Evolutionary conservation across 2,113 vertebrate species (phyloP).

Genomic region (Campylomormyrus numenius): DNA sequence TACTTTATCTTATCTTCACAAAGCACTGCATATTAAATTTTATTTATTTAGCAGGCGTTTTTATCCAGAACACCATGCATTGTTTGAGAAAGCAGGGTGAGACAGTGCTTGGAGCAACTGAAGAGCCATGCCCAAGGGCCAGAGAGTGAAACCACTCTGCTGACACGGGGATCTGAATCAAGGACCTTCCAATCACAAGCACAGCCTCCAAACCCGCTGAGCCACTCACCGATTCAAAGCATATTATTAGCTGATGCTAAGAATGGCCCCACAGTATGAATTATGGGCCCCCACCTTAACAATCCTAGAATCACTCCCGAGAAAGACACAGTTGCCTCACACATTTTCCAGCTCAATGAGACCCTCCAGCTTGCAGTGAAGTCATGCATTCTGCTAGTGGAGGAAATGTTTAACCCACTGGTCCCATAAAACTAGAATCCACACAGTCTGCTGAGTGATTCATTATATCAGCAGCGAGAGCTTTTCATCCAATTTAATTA

Average conservation of each 20-base stretch:
- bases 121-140: neutral
- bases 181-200: neutral
- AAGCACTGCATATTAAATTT: neutral
- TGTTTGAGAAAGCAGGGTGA: neutral
- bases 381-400: neutral
- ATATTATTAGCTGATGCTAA: neutral
- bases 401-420: neutral
- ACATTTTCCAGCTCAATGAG: neutral
- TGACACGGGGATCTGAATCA: neutral
- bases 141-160: neutral
- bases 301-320: neutral
- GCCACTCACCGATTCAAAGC: neutral
- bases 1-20: neutral
- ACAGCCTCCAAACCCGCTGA: neutral
- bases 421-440: neutral
- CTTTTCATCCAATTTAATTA: neutral
- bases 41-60: neutral
- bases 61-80: neutral
- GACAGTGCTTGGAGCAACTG: neutral
- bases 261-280: neutral
- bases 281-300: neutral
- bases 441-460: neutral
- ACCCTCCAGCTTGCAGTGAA: neutral
- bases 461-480: neutral
- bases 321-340: neutral